These are phyloP conservation scores for Marisa cornuarietis DNA, from an alignment of 1,140 invertebrate species.

Conservation along the genomic window DNA sequence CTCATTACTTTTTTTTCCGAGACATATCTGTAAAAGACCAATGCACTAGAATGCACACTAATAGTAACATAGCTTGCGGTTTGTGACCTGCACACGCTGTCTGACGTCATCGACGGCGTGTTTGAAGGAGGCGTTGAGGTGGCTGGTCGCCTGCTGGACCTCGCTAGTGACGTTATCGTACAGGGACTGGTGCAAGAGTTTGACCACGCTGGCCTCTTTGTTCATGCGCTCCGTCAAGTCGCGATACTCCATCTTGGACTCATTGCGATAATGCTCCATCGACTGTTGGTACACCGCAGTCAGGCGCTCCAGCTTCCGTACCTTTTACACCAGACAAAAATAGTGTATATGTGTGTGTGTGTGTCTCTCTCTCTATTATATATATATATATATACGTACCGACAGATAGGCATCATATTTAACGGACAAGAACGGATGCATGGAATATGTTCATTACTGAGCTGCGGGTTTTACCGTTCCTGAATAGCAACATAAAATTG, in stretches of 20 bases:
- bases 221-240: conserved; percentile 26
- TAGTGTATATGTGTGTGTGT: too few relatives aligned
- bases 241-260: conserved; percentile 32
- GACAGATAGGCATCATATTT: too few relatives aligned
- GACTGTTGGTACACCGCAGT: conserved; percentile 28
- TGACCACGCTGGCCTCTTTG: conserved; percentile 21
- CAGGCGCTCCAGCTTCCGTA: conserved; percentile 34
- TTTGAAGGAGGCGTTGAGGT: conserved; percentile 22
- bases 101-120: conserved; percentile 15
- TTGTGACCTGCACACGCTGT: background rate
- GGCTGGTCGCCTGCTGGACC: background rate
- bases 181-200: background rate
- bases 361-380: too few relatives aligned
- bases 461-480: too few relatives aligned
- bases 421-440: too few relatives aligned
- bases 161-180: conserved; percentile 14
- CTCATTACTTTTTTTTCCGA: too few relatives aligned
- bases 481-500: too few relatives aligned
- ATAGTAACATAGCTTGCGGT: too few relatives aligned
- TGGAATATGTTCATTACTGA: too few relatives aligned
- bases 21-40: too few relatives aligned
- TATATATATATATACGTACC: too few relatives aligned
- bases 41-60: too few relatives aligned
- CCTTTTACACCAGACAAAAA: background rate
- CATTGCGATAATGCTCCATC: conserved; percentile 39